These are phyloP conservation scores for Presbytis comata DNA, from an alignment of 2,797 vertebrate species.

Conservation along the genomic window DNA sequence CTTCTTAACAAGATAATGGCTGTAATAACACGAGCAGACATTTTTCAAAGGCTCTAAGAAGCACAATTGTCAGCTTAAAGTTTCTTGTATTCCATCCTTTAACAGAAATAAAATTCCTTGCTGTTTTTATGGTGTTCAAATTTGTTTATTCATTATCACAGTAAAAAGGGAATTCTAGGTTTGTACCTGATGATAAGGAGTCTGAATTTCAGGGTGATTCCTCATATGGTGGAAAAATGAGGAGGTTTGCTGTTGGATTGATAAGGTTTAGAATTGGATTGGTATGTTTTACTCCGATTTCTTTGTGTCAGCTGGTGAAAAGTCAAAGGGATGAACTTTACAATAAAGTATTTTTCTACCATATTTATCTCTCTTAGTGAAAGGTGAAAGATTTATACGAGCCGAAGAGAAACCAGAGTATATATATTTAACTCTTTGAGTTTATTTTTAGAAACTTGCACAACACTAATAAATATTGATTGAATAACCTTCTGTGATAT, in stretches of 20 bases:
- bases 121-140: slow-evolving; percentile 1
- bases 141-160: slow-evolving; percentile 21
- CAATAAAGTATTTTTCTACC: neutral
- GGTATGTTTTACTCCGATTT: neutral
- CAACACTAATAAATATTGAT: neutral
- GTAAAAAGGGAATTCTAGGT: slow-evolving; percentile 33
- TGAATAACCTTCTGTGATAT: slow-evolving; percentile 9
- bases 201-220: slow-evolving; percentile 27
- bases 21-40: neutral
- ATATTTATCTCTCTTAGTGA: neutral
- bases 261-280: neutral
- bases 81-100: slow-evolving; percentile 12
- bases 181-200: slow-evolving; percentile 11
- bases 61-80: slow-evolving; percentile 1
- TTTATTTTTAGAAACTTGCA: slow-evolving; percentile 41
- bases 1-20: neutral
- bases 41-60: neutral
- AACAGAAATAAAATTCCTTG: slow-evolving; percentile 31
- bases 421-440: neutral
- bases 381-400: too few species aligned
- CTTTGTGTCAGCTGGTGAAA: slow-evolving; percentile 36
- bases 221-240: neutral
- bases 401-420: too few species aligned
- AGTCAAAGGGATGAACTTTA: neutral
- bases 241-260: neutral